phyloP scores from a whole-genome alignment of 37 sponge, comb jelly and placozoan genomes.

The Oopsacas minuta region DNA sequence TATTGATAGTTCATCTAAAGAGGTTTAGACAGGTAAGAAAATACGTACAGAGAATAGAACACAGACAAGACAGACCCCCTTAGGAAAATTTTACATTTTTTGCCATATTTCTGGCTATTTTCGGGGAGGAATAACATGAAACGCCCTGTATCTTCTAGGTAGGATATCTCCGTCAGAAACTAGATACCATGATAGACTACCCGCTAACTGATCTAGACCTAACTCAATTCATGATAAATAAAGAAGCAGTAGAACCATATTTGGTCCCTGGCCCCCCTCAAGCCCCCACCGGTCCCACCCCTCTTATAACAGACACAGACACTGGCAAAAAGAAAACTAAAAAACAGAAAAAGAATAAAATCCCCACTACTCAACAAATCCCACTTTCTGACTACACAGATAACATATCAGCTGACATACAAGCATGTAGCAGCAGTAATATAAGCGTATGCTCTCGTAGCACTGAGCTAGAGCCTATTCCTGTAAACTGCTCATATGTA shows the following conservation, averaged over 20 bases:
- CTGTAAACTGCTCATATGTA: constrained; percentile 9
- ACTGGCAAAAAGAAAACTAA: not conserved
- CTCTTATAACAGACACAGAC: not conserved
- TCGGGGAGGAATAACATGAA: too few species aligned
- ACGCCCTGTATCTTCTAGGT: constrained; percentile 28
- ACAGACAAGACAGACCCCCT: not conserved
- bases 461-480: not conserved
- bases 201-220: constrained; percentile 64
- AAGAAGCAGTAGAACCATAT: constrained; percentile 19
- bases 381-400: not conserved
- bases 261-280: constrained; percentile 20
- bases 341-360: not conserved
- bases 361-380: not conserved
- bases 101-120: not conserved
- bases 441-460: not conserved
- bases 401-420: not conserved
- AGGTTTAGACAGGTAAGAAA: constrained; percentile 72
- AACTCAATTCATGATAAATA: constrained; percentile 43
- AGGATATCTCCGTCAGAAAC: constrained; percentile 48
- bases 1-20: constrained; percentile 75
- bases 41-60: not conserved
- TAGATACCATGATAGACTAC: constrained; percentile 61
- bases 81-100: not conserved
- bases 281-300: not conserved
- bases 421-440: not conserved